Conservation (phyloP, 2,888 invertebrate species). For the Nephrocerus scutellatus region DNA sequence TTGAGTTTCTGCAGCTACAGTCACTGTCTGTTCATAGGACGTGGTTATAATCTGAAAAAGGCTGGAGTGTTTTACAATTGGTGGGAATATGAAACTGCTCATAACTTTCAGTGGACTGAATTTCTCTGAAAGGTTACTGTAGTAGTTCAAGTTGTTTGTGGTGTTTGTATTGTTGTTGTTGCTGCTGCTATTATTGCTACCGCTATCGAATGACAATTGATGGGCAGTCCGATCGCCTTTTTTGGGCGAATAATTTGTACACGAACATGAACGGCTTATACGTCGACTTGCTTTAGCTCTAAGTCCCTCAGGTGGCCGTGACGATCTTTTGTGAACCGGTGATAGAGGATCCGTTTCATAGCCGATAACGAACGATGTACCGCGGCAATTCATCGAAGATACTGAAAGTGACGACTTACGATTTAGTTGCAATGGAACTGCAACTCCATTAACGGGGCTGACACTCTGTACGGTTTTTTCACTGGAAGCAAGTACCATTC, state of each 20-base stretch:
- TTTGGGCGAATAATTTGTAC: slow-evolving; percentile 25
- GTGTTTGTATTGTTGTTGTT: slow-evolving; percentile 20
- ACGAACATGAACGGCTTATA: slow-evolving; percentile 33
- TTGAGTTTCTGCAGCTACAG: no score
- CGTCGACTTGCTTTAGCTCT: slow-evolving; percentile 16
- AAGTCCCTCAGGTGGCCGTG: slow-evolving; percentile 24
- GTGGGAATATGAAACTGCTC: slow-evolving; percentile 45
- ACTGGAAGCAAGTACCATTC: slow-evolving; percentile 21
- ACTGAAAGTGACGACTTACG: no score
- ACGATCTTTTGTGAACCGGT: slow-evolving; percentile 33
- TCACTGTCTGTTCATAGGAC: no score
- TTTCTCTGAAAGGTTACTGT: slow-evolving; percentile 35
- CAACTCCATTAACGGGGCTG: slow-evolving; percentile 23
- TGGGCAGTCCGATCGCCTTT: slow-evolving; percentile 11
- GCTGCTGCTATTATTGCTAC: slow-evolving; percentile 18
- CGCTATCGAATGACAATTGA: slow-evolving; percentile 12
- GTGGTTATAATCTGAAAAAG: no score
- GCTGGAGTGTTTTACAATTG: slow-evolving; percentile 43
- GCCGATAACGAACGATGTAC: no score
- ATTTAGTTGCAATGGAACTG: no score
- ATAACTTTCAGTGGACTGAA: slow-evolving; percentile 48
- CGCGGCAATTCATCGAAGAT: no score
- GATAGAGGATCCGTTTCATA: slow-evolving; percentile 30
- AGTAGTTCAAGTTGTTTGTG: slow-evolving; percentile 20
- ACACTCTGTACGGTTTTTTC: slow-evolving; percentile 24